phyloP scores from a whole-genome alignment of 2,113 vertebrate species.

The Oreochromis spilurus region DNA sequence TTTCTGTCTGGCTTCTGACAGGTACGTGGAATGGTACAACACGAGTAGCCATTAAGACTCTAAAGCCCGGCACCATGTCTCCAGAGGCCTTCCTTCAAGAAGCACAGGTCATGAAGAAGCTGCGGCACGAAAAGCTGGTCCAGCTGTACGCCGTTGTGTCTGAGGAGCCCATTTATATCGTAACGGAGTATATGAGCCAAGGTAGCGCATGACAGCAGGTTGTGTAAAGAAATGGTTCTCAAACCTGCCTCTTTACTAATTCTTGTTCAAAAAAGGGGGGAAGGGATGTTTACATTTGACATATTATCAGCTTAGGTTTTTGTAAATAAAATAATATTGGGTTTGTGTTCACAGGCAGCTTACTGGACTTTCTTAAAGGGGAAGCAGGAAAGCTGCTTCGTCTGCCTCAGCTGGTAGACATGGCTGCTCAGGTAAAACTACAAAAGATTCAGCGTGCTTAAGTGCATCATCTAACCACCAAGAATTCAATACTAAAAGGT shows the following conservation, averaged over 20 bases:
- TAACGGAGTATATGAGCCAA: conserved; percentile 96
- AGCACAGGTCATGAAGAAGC: conserved; percentile 97
- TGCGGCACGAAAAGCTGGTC: conserved; percentile 92
- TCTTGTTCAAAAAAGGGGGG: background rate
- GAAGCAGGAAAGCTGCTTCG: conserved; percentile 90
- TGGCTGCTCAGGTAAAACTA: conserved; percentile 87
- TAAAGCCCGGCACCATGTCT: conserved; percentile 95
- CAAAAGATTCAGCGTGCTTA: background rate
- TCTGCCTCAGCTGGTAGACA: conserved; percentile 94
- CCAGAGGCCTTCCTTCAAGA: conserved; percentile 95
- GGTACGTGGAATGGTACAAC: conserved; percentile 96
- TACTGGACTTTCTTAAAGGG: conserved; percentile 95
- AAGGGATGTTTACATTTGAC: background rate
- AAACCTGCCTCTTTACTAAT: background rate
- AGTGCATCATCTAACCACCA: background rate
- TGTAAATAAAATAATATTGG: background rate
- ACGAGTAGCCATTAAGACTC: conserved; percentile 91
- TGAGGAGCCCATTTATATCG: conserved; percentile 95
- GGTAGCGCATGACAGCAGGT: conserved; percentile 63
- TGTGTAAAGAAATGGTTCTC: background rate
- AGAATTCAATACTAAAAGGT: background rate
- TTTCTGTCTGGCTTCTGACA: conserved; percentile 36
- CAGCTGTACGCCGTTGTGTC: conserved; percentile 94
- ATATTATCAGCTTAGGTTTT: background rate
- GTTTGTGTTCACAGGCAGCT: conserved; percentile 78